Base-by-base conservation (phyloP, 2,113 vertebrate genomes). In the Nothobranchius kuhntae region DNA sequence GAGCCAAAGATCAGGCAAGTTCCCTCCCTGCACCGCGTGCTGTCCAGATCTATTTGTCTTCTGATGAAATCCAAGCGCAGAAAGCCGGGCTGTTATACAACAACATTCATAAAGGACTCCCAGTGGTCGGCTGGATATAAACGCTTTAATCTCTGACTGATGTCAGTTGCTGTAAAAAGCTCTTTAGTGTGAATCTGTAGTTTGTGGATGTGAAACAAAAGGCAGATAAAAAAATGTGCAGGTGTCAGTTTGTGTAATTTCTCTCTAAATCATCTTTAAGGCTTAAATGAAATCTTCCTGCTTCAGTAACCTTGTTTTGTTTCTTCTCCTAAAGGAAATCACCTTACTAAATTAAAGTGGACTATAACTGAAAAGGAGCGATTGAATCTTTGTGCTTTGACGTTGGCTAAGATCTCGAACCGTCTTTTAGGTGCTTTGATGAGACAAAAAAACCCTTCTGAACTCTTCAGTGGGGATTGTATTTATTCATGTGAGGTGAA, bases 1-100 rank as follows among this genome's bases (percentile, higher is more conserved):
- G 94, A 71, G 93, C 92, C 48, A 98, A 95, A 70, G 96, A 98
- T 0, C 95, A 98, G 94, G 96, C 95, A 86, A 84, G 59, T 46
- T 47, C 53, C 21, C 42, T 46, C 10, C 8, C 48, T 55, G 21
- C 53, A 55, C 9, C 9, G 17, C 26, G 55, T 36, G 26, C 61
- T 60, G 47, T 63, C 53, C 35, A 56, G 21, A 69, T 60, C 24
- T 9, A 38, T 67, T 67, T 45, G 14, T 35, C 38, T 46, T 48
- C 44, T 42, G 15, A 14, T 36, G 40, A 10, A 65, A 35, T 45
- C 36, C 73, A 6, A 1, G 17, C 59, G 57, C 53, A 36, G n/a
- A 64, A 48, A 59, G 21, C 21, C 8, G 56, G 50, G 10, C 10
- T 38, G 17, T 13, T 65, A 57, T 59, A 71, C 26, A 71, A 13